Evolutionary conservation across 2,888 invertebrate genomes (phyloP).

Genomic region (Rhynchonema sp.): DNA sequence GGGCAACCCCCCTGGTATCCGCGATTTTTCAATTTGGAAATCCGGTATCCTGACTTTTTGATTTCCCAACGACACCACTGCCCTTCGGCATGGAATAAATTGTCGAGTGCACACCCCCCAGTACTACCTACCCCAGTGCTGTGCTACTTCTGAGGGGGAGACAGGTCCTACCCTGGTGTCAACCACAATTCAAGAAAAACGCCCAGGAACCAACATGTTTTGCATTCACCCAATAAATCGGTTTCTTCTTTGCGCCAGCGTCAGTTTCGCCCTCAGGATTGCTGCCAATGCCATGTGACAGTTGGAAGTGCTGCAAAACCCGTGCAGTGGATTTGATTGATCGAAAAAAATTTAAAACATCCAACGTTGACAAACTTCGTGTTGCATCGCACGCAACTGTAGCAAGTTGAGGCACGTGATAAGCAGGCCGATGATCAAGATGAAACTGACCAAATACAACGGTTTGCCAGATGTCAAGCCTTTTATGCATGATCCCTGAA

Average conservation of each 20-base stretch:
- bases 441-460: conserved; percentile 1
- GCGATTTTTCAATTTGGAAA: too few species aligned
- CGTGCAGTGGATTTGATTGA: too few species aligned
- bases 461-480: not conserved
- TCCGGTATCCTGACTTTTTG: too few species aligned
- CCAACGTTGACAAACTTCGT: not conserved
- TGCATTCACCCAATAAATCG: conserved; percentile 16
- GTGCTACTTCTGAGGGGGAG: too few species aligned
- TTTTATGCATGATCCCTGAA: too few species aligned
- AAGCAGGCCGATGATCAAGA: not conserved
- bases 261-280: not conserved
- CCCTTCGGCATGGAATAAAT: too few species aligned
- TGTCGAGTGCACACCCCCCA: not conserved
- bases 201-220: conserved; percentile 14
- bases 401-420: conserved; percentile 1
- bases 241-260: not conserved
- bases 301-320: not conserved
- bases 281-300: not conserved
- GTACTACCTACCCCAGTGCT: not conserved
- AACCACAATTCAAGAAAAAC: not conserved
- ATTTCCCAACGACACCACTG: too few species aligned
- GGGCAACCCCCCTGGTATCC: too few species aligned
- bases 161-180: too few species aligned
- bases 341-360: too few species aligned
- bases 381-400: conserved; percentile 4